Conservation (phyloP, 2,113 vertebrate species). For the Cyphomyrus discorhynchus region DNA sequence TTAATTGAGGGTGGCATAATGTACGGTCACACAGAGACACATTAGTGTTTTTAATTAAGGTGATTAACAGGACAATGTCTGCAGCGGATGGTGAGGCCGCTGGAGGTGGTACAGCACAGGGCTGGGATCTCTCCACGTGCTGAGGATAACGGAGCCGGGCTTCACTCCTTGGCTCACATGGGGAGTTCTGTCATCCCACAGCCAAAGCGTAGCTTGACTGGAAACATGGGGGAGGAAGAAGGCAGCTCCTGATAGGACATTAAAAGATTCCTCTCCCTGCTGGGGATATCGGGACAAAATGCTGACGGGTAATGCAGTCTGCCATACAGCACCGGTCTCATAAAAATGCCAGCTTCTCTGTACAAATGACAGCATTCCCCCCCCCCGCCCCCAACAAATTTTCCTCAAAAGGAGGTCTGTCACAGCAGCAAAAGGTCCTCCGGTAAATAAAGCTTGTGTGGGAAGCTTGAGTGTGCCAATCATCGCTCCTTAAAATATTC, state of each 20-base stretch:
- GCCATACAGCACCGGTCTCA: not conserved
- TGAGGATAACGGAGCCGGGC: not conserved
- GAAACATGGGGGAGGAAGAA: not conserved
- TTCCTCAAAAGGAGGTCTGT: not conserved
- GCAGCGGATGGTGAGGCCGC: not conserved
- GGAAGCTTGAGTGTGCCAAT: not conserved
- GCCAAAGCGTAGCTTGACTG: not conserved
- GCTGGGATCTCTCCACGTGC: not conserved
- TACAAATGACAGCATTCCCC: not conserved
- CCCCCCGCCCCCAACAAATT: not conserved
- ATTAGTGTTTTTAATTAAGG: not conserved
- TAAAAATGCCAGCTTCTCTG: conserved; percentile 1
- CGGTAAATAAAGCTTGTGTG: not conserved
- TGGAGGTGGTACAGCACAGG: not conserved
- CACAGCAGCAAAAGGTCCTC: not conserved
- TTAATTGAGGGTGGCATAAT: not conserved
- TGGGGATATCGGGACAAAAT: conserved; percentile 8
- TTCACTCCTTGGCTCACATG: not conserved
- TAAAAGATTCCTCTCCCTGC: not conserved
- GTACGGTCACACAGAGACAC: not conserved
- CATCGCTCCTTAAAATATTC: not conserved
- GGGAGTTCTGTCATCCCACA: not conserved
- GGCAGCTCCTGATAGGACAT: not conserved
- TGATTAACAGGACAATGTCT: not conserved
- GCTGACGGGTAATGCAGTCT: not conserved